Evolutionary conservation across 2,113 vertebrate genomes (phyloP), one percentile per base, ranked within the genome.

Genomic region (Oncorhynchus gorbuscha): DNA sequence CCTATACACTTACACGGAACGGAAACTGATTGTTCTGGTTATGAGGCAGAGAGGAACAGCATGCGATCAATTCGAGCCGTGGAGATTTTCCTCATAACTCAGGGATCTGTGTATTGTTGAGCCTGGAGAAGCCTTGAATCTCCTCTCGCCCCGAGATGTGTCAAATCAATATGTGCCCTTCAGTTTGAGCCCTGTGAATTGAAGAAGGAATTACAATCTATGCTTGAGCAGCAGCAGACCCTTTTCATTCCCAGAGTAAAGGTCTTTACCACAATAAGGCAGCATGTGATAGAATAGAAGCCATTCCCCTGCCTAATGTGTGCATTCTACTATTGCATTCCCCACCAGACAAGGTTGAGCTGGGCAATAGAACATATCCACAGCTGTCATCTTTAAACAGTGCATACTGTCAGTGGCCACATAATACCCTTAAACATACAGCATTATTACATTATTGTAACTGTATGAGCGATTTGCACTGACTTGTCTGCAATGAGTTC

Each of bases 401-500:
- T 45, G 39, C 39, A 12, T 11, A 11, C 39, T 45, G 39, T 45
- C 39, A 45, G 39, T 45, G 39, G 2, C 39, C 39, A 45, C 39
- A 12, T 45, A 45, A 45, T 45, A 11, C 39, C 39, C 9, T 45
- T 45, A 45, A 45, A 45, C 39, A 45, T 45, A 45, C 39, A 45
- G 39, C 39, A 45, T 45, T 45, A 45, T 12, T 45, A 45, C 39
- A 45, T 11, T 22, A 75, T 65, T 69, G 70, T 18, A 13, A 26
- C 9, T 1, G 71, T 76, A 84, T 81, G 76, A 81, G 76, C 39
- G 2, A 45, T 45, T 45, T 45, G 9, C 79, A 71, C 55, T 64
- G 62, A 82, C 82, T 79, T 88, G 89, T 88, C 13, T 20, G 45
- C 55, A 73, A 45, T 83, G 79, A 67, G 70, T 80, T 80, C 79